These are phyloP conservation scores for Magallana angulata DNA, from an alignment of 1,140 invertebrate species.

Conservation along the genomic window DNA sequence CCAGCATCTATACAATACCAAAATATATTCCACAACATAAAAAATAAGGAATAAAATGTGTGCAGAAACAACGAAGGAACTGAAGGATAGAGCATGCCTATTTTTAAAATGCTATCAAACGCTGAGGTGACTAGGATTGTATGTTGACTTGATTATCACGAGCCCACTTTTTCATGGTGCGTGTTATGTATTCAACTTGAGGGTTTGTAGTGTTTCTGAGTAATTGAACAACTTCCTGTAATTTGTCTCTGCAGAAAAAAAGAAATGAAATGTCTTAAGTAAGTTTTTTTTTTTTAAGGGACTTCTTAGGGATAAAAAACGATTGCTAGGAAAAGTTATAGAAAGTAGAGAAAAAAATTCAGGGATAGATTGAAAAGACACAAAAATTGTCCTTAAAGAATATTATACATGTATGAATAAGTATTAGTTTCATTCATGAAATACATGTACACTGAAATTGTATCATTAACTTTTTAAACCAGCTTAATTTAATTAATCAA, in stretches of 20 bases:
- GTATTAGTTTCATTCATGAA: no score
- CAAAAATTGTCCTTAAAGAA: no score
- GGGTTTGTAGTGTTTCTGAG: constrained; percentile 90
- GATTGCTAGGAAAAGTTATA: no score
- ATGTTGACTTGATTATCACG: constrained; percentile 85
- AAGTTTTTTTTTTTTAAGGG: no score
- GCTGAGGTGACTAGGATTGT: constrained; percentile 30
- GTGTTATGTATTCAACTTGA: constrained; percentile 92
- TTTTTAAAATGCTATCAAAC: constrained; percentile 19
- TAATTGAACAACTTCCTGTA: constrained; percentile 90
- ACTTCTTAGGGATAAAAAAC: no score
- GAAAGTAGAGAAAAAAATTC: no score
- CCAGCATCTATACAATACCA: not conserved
- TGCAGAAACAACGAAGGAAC: constrained; percentile 9
- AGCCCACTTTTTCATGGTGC: constrained; percentile 93
- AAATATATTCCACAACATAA: constrained; percentile 26
- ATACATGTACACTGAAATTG: no score
- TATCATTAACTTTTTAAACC: no score
- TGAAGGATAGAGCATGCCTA: constrained; percentile 32
- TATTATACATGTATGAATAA: no score
- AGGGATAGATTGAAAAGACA: no score
- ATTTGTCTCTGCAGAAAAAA: constrained; percentile 84
- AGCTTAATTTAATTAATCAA: no score
- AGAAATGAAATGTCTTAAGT: not conserved
- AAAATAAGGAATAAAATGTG: not conserved